Base-by-base conservation (phyloP, 1,140 invertebrate species). In the Chrysoperla carnea region DNA sequence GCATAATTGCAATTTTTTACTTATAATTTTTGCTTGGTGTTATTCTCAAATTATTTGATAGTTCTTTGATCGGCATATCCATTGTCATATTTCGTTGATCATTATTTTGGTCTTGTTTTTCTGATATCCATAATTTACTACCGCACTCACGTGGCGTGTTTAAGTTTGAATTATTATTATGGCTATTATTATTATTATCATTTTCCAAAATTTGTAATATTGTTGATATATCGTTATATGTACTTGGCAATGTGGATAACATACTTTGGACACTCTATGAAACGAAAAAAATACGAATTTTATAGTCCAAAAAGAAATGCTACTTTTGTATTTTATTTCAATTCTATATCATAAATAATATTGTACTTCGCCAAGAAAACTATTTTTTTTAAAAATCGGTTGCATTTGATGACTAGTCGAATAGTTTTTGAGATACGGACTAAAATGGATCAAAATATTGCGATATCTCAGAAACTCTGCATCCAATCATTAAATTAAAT, bases 191-290 rank as follows among this genome's bases (percentile, higher is more conserved):
- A 43, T 52, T 55, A 45, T 58, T 53, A 44, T 54, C 54, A 29
- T 50, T 48, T 51, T 59, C 55, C 15, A 59, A 42, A 14, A 44
- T 50, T 50, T 59, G 46, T 6, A 59, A 38, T 41, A 59, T 55
- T 1, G 52, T 48, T 7, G 50, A 54, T 36, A 57, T 50, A 44
- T 59, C 57, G 37, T 58, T 55, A 29, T 51, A 51, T 46, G 48
- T 52, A 13, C 37, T 41, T 29, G 14, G 38, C 23, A 47, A 42
- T 5, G 15, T 36, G 12, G 12, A 27, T 3, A 28, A 37, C 5
- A 28, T 15, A 36, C 12, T 14, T 37, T 27, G n/a, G 28, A 7
- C 12, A 23, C 17, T 11, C 13, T 35, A n/a, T n/a, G 12, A 33
- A 36, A 6, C 11, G 15, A 6, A n/a, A 42, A 2, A 27, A 33